These are phyloP conservation scores for Halcyon badia DNA, from an alignment of 2,797 vertebrate genomes.

Conservation along the genomic window DNA sequence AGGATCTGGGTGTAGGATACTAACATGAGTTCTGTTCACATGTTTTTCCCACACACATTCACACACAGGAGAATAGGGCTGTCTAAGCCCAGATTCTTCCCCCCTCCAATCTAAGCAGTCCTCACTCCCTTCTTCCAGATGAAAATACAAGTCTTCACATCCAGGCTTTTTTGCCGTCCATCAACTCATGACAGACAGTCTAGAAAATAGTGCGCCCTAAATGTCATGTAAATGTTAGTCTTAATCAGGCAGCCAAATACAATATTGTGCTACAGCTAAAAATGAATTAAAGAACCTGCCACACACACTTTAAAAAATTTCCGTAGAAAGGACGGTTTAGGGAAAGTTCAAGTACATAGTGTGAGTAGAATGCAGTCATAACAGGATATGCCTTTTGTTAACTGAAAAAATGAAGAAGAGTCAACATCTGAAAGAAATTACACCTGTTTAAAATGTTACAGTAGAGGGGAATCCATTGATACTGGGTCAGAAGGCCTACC, in stretches of 20 bases:
- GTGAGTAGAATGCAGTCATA: slow-evolving; percentile 24
- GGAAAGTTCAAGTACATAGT: slow-evolving; percentile 57
- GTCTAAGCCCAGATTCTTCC: background rate
- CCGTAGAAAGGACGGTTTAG: slow-evolving; percentile 55
- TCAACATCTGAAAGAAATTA: background rate
- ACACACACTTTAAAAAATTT: background rate
- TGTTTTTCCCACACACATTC: background rate
- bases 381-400: slow-evolving; percentile 48
- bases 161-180: slow-evolving; percentile 39
- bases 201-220: slow-evolving; percentile 56
- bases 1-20: background rate
- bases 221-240: slow-evolving; percentile 74
- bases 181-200: slow-evolving; percentile 66
- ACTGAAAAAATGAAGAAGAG: slow-evolving; percentile 5
- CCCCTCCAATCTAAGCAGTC: background rate
- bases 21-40: background rate
- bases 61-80: background rate
- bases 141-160: slow-evolving; percentile 38
- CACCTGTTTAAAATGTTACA: background rate
- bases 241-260: slow-evolving; percentile 69
- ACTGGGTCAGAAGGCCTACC: background rate
- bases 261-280: slow-evolving; percentile 71
- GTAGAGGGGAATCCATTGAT: background rate
- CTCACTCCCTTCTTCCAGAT: background rate
- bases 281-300: slow-evolving; percentile 67